Evolutionary conservation across 2,888 invertebrate species (phyloP), one percentile per base, ranked within the genome.

Genomic region (Tipula unca): DNA sequence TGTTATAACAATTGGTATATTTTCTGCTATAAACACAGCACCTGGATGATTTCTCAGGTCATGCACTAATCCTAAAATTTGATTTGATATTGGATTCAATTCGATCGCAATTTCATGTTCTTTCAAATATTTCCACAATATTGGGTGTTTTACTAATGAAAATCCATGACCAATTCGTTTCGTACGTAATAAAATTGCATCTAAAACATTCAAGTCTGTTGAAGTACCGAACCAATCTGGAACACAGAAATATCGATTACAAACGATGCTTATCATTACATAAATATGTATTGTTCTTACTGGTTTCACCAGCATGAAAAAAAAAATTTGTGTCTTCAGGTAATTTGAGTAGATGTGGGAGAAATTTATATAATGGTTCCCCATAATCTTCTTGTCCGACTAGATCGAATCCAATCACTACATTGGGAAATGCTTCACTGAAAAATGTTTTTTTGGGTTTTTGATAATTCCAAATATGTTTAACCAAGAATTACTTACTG

Each of bases 291-390:
- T 82, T 82, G 32, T 32, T n/a, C 87, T 87, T 86, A 91, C 91
- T 92, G 14, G 94, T 94, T 90, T 94, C 94, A 0, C 94, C 94
- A 0, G 94, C 94, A 87, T 94, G 94, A 86, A 94, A 93, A 87
- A 93, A 94, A 86, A 92, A 92, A 29, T 91, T 90, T 0, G 93
- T 88, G n/a, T 87, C 88, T 29, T 87, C 85, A 3, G 91, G 90
- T 20, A 90, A 86, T 6, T 88, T 86, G 35, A 86, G 87, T 0
- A 91, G 83, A 5, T 87, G 87, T 0, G 88, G 85, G 2, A 90
- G 39, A n/a, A 90, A 89, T 4, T 88, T 86, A 35, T 90, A 87
- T 0, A 94, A 88, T 0, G 93, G 91, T 35, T 90, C 88, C 0
- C 94, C 94, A 69, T 91, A 91, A 87, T 94, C 94, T 89, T 95